Evolutionary conservation across 1,140 invertebrate genomes (phyloP).

Genomic region (Brachionus plicatilis): DNA sequence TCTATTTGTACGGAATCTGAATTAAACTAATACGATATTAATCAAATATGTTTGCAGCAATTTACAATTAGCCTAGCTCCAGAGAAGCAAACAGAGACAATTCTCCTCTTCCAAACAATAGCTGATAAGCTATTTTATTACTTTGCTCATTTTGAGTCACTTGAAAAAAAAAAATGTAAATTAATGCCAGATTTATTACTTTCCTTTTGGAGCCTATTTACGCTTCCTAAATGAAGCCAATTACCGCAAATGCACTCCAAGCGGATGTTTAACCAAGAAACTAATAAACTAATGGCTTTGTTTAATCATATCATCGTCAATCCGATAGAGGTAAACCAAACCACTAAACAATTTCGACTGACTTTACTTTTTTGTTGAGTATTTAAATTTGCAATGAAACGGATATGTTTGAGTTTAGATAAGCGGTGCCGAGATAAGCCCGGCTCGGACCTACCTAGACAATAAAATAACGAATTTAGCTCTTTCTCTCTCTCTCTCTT

Average conservation of each 20-base stretch:
- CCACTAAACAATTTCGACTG: background rate
- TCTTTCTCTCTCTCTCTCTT: background rate
- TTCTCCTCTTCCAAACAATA: background rate
- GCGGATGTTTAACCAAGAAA: constrained; percentile 35
- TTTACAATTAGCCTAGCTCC: background rate
- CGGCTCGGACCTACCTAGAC: background rate
- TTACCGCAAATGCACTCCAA: background rate
- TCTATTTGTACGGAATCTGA: constrained; percentile 13
- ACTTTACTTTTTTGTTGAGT: background rate
- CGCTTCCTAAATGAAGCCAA: background rate
- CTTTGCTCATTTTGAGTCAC: constrained; percentile 2
- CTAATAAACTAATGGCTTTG: constrained; percentile 33
- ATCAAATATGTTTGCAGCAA: constrained; percentile 14
- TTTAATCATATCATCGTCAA: constrained; percentile 3
- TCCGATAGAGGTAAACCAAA: background rate
- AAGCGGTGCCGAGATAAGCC: background rate
- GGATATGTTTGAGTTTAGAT: constrained; percentile 19
- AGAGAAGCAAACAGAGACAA: background rate
- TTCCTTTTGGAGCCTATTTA: constrained; percentile 1
- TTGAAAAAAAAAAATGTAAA: background rate
- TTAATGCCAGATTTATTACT: constrained; percentile 16
- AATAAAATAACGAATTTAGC: background rate
- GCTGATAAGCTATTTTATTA: background rate
- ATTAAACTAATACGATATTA: constrained; percentile 36
- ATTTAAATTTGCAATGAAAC: constrained; percentile 2